These are phyloP conservation scores for Melangyna quadrimaculata DNA, from an alignment of 2,888 invertebrate species.

Conservation along the genomic window DNA sequence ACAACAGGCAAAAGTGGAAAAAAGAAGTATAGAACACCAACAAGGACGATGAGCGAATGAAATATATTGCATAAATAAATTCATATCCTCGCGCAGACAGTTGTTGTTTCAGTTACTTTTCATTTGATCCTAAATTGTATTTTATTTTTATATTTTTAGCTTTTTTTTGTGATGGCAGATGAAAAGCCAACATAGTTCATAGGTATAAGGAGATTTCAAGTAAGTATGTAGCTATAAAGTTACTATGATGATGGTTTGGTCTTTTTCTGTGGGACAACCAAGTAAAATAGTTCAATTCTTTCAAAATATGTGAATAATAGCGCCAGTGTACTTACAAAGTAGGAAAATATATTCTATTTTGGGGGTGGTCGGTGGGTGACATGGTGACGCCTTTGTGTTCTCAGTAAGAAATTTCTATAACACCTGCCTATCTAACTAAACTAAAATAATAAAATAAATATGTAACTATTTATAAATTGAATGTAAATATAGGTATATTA, in stretches of 20 bases:
- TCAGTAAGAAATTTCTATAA: no score
- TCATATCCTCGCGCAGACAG: slow-evolving; percentile 68
- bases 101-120: slow-evolving; percentile 71
- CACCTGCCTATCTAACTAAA: no score
- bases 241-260: neutral
- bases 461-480: no score
- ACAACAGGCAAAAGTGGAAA: neutral
- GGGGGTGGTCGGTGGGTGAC: no score
- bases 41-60: slow-evolving; percentile 41
- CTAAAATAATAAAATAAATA: no score
- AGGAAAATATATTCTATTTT: no score
- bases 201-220: neutral
- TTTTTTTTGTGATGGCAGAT: neutral
- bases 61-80: slow-evolving; percentile 70
- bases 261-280: neutral
- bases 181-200: neutral
- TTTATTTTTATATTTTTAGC: slow-evolving; percentile 37
- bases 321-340: no score
- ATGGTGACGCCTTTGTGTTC: no score
- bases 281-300: neutral
- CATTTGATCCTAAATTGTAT: slow-evolving; percentile 66
- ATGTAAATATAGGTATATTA: no score
- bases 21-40: neutral
- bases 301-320: no score
- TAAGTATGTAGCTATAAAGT: neutral